Base-by-base conservation (phyloP, 2,797 vertebrate species). In the Neosalanx taihuensis region DNA sequence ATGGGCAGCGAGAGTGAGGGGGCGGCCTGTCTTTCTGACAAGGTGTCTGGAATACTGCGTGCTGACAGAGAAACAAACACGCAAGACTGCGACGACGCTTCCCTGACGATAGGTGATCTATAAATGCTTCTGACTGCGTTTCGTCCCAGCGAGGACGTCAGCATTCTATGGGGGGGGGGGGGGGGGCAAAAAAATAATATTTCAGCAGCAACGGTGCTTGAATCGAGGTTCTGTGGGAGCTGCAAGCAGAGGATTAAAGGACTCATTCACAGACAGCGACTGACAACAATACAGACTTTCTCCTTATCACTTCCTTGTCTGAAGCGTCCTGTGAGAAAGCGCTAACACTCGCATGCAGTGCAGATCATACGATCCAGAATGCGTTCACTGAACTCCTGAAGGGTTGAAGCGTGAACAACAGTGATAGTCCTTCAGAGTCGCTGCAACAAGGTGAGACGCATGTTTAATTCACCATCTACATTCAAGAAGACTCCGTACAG, bases 251-350 rank as follows among this genome's bases (percentile, higher is more conserved):
- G 88, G 88, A 90, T 90, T 84, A 90, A 91, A 89, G 87, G 83
- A 85, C 86, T 82, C 77, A 91, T 91, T 91, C 88, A 89, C 88
- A 76, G 74, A 3, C 74, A 85, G 82, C 84, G 89, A 90, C 90
- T 85, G 89, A 90, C 90, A 89, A 88, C 87, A 90, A 90, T 89
- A 83, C 82, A 87, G 87, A 87, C 85, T 83, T 87, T 82, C 17
- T 18, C 29, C 79, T 79, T 81, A 77, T 83, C 84, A 81, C 76
- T 84, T 80, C 81, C 84, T 78, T 78, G 86, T 85, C 84, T 79
- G 84, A 83, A 79, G 85, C 1, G 81, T 59, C 77, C 78, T 84
- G 74, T 75, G 72, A 84, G 84, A 83, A 90, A 86, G 86, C 86
- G 81, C 84, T 84, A 74, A 81, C 81, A 83, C 87, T 83, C 86